These are phyloP conservation scores for Drosophila cracens DNA, from an alignment of 2,888 invertebrate genomes.

Conservation along the genomic window DNA sequence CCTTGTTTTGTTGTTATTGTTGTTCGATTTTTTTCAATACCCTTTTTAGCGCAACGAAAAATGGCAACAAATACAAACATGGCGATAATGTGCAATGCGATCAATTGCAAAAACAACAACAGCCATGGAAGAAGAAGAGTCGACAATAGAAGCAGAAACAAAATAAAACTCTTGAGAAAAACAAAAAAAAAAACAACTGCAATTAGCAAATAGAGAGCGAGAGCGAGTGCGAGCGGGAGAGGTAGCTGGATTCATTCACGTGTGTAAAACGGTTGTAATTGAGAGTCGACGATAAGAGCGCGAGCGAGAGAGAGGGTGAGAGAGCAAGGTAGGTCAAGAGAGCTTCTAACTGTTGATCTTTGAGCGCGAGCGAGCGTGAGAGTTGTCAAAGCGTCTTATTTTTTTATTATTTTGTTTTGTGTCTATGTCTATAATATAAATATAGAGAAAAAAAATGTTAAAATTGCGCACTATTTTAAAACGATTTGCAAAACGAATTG, in stretches of 20 bases:
- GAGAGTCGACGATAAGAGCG: conserved; percentile 58
- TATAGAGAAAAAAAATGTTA: conserved; percentile 53
- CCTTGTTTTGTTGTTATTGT: conserved; percentile 4
- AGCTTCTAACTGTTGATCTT: conserved; percentile 38
- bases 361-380: conserved; percentile 14
- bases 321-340: conserved; percentile 1
- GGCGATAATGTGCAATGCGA: conserved; percentile 74
- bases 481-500: conserved; percentile 63
- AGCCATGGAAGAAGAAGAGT: not conserved
- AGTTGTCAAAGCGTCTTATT: conserved; percentile 48
- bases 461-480: conserved; percentile 83
- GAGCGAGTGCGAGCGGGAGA: conserved; percentile 3
- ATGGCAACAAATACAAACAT: conserved; percentile 79
- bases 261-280: conserved; percentile 68
- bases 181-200: conserved; percentile 65
- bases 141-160: conserved; percentile 36
- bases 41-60: conserved; percentile 64
- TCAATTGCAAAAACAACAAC: conserved; percentile 56
- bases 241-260: conserved; percentile 46
- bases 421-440: conserved; percentile 50
- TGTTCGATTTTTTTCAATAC: conserved; percentile 16
- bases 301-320: conserved; percentile 18
- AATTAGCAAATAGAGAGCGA: conserved; percentile 41
- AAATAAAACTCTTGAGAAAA: conserved; percentile 47
- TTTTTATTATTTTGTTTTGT: conserved; percentile 28